phyloP scores from a whole-genome alignment of 2,113 vertebrate species.

The Crocuta crocuta region DNA sequence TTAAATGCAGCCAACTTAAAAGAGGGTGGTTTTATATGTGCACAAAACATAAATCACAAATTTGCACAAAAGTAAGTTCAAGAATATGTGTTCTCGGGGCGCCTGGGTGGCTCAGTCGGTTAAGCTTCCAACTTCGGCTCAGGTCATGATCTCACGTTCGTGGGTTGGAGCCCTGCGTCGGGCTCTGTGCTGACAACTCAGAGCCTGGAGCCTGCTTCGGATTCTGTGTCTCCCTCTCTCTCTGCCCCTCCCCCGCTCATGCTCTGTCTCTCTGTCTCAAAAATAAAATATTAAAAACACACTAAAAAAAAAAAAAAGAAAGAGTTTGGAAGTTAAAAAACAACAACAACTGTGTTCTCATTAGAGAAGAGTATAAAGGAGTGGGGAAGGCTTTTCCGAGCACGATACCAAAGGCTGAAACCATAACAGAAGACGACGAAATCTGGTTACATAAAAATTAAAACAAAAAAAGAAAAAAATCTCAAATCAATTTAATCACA shows the following conservation, averaged over 20 bases:
- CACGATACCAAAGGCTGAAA: neutral
- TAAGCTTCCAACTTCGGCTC: no score
- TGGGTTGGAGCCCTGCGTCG: no score
- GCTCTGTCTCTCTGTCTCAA: no score
- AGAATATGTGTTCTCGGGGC: neutral
- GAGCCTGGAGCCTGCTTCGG: no score
- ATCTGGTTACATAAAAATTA: conserved; percentile 11
- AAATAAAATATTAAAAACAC: no score
- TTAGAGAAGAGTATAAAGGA: neutral
- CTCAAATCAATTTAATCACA: neutral
- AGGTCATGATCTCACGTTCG: no score
- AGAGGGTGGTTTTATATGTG: neutral
- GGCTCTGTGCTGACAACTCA: no score
- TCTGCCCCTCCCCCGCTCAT: no score
- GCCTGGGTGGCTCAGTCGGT: no score
- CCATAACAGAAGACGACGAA: neutral
- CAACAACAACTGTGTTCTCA: neutral
- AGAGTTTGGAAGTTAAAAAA: neutral
- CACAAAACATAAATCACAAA: neutral
- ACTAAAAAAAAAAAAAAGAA: no score
- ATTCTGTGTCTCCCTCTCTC: no score
- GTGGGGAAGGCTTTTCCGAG: neutral
- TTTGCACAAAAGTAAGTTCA: conserved; percentile 41
- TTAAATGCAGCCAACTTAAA: conserved; percentile 37
- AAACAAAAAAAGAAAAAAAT: neutral